These are phyloP conservation scores for Drosophila equinoxialis DNA, from an alignment of 1,140 invertebrate genomes.

Conservation along the genomic window DNA sequence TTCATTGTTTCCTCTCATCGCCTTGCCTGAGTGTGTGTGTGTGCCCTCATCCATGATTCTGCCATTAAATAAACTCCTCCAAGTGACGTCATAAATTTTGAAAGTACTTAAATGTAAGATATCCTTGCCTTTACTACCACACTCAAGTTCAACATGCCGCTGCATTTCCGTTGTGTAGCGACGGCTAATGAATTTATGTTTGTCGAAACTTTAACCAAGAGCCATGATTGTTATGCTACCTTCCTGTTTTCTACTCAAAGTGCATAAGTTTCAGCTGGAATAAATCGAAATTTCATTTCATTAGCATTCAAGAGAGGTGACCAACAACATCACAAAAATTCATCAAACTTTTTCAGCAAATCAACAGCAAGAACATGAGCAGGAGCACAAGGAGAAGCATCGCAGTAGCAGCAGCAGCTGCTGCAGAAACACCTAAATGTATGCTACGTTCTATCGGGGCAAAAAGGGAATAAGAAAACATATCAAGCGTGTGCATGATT, in stretches of 20 bases:
- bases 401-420: conserved; percentile 24
- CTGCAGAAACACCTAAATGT: conserved; percentile 64
- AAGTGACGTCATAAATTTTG: conserved; percentile 78
- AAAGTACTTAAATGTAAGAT: conserved; percentile 52
- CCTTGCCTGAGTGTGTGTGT: no score
- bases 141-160: not conserved
- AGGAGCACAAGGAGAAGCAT: conserved; percentile 18
- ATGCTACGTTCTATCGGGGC: conserved; percentile 46
- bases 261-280: conserved; percentile 22
- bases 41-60: conserved; percentile 21
- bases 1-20: conserved; percentile 2
- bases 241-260: conserved; percentile 1
- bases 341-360: conserved; percentile 59
- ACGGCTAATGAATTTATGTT: conserved; percentile 77
- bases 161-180: conserved; percentile 49
- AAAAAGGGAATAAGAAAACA: conserved; percentile 34
- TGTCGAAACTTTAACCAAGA: conserved; percentile 36
- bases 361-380: conserved; percentile 13
- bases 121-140: not conserved
- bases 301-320: conserved; percentile 45
- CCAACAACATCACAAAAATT: conserved; percentile 44
- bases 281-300: conserved; percentile 61
- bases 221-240: conserved; percentile 43
- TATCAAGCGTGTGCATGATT: conserved; percentile 65
- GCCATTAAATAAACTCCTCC: conserved; percentile 47